Evolutionary conservation across 2,888 invertebrate genomes (phyloP).

Genomic region (Aleiodes testaceus): DNA sequence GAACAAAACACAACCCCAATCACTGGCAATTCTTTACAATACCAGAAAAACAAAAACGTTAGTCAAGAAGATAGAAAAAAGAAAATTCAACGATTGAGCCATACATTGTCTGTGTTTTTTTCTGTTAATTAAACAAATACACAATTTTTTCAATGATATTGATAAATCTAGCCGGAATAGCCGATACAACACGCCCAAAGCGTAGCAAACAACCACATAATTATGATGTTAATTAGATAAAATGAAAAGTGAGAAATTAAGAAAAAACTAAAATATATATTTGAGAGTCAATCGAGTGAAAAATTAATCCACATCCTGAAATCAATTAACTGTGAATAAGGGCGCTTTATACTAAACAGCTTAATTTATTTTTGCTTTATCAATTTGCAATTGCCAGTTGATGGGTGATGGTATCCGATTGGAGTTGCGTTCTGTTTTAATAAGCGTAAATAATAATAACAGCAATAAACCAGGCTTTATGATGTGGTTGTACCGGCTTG

Average conservation of each 20-base stretch:
- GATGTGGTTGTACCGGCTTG: slow-evolving; percentile 72
- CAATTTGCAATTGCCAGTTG: slow-evolving; percentile 66
- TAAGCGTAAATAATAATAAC: slow-evolving; percentile 32
- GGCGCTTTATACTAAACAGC: background rate
- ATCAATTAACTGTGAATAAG: background rate
- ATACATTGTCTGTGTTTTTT: background rate
- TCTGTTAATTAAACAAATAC: too few relatives aligned
- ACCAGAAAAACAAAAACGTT: slow-evolving; percentile 29
- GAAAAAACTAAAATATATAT: background rate
- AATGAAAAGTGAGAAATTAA: background rate
- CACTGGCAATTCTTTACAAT: slow-evolving; percentile 68
- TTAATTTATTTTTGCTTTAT: slow-evolving; percentile 20
- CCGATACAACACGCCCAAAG: slow-evolving; percentile 70
- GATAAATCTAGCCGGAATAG: slow-evolving; percentile 63
- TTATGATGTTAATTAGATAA: slow-evolving; percentile 16
- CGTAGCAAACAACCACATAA: slow-evolving; percentile 60
- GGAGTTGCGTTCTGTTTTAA: slow-evolving; percentile 68
- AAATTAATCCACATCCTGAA: too few relatives aligned
- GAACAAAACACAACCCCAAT: slow-evolving; percentile 72
- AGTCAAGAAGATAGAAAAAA: slow-evolving; percentile 3
- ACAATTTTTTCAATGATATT: background rate
- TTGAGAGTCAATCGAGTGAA: slow-evolving; percentile 5
- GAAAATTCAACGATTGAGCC: background rate
- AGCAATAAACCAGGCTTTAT: slow-evolving; percentile 45
- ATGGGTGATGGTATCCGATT: slow-evolving; percentile 63